These are phyloP conservation scores for Rhinopithecus roxellana DNA, from an alignment of 2,113 vertebrate genomes.

Conservation along the genomic window DNA sequence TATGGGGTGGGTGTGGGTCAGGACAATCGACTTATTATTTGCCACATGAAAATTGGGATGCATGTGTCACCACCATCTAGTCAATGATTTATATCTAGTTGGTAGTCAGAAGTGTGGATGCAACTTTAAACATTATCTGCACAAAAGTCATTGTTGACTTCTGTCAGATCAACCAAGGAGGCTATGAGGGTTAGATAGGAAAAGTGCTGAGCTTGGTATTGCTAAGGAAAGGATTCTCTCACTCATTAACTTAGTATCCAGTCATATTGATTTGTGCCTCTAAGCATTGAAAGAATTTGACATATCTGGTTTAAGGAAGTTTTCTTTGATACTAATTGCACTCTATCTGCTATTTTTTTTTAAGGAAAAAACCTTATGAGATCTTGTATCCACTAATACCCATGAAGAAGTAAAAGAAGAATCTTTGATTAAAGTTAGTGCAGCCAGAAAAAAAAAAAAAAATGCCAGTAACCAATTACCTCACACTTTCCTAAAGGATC, in stretches of 20 bases:
- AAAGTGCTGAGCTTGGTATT: neutral
- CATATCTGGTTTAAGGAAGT: neutral
- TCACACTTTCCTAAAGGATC: neutral
- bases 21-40: neutral
- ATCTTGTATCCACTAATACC: neutral
- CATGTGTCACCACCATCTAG: fast-evolving
- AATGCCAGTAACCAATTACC: neutral
- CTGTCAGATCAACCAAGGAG: neutral
- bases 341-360: neutral
- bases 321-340: neutral
- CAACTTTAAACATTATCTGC: neutral
- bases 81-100: neutral
- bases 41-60: neutral
- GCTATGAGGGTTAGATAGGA: neutral
- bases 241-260: neutral
- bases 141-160: neutral
- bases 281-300: neutral
- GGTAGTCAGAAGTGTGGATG: neutral
- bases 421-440: neutral
- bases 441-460: neutral
- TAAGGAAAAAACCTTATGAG: neutral
- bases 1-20: neutral
- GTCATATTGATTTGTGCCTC: neutral
- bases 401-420: neutral
- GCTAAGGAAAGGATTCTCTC: too few species aligned